A percentile compares a stretch with the other conserved stretches of the same genome.
Conservation (phyloP, 2,888 invertebrate genomes). For the Lasioglossum oenotherae region DNA sequence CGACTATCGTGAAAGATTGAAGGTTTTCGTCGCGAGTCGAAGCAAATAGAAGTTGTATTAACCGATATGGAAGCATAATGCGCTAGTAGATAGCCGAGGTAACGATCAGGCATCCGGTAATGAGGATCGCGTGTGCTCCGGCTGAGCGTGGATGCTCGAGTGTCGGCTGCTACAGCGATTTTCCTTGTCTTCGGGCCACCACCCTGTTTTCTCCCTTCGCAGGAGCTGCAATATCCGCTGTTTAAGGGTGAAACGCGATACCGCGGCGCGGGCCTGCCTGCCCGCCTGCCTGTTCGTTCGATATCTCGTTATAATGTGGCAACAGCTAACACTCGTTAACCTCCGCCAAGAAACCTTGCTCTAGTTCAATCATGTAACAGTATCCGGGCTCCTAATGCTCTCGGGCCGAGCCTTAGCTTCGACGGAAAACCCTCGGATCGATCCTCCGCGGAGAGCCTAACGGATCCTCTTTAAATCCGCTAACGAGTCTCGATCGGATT, state of each 20-base stretch:
- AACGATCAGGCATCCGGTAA: conserved; percentile 75
- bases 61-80: conserved; percentile 68
- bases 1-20: neutral
- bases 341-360: conserved; percentile 60
- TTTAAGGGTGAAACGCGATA: conserved; percentile 83
- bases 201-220: conserved; percentile 52
- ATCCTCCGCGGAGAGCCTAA: neutral
- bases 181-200: conserved; percentile 62
- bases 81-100: conserved; percentile 38
- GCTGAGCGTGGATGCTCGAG: conserved; percentile 61
- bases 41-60: conserved; percentile 46
- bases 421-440: neutral
- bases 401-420: conserved; percentile 45
- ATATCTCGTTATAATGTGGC: conserved; percentile 82
- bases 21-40: neutral
- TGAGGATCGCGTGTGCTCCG: conserved; percentile 82
- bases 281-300: conserved; percentile 66
- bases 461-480: conserved; percentile 11
- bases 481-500: conserved; percentile 30
- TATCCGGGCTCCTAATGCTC: conserved; percentile 54
- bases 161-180: conserved; percentile 59
- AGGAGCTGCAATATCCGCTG: conserved; percentile 62
- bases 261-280: conserved; percentile 42
- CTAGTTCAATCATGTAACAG: conserved; percentile 68
- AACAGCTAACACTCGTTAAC: conserved; percentile 80